Percentiles rank a stretch among this genome's conserved stretches.
Conservation (phyloP, 2,888 invertebrate species). For the Pecten maximus region DNA sequence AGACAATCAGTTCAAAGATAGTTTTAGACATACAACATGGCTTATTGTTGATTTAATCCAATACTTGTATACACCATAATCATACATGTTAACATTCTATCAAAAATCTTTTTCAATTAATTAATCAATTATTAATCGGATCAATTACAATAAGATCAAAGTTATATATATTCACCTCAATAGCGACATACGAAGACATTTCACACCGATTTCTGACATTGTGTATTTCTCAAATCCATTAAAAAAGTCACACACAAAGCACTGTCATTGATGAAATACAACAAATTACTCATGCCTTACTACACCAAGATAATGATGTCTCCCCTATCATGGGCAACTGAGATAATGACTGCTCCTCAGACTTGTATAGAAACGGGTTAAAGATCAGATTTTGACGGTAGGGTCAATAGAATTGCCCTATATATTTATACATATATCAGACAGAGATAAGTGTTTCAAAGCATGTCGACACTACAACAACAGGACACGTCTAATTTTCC, state of each 20-base stretch:
- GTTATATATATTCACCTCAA: background rate
- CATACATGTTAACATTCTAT: too few relatives aligned
- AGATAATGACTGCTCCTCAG: background rate
- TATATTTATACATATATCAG: too few relatives aligned
- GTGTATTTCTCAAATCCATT: conserved; percentile 20
- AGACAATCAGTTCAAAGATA: too few relatives aligned
- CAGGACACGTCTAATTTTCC: background rate
- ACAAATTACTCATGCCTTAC: background rate
- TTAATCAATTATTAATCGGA: too few relatives aligned
- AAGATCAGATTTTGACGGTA: background rate
- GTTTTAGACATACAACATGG: too few relatives aligned
- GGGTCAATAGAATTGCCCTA: background rate
- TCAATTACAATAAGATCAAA: too few relatives aligned
- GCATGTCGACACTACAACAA: background rate
- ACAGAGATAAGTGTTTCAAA: background rate
- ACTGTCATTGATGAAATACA: background rate
- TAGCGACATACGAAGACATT: background rate
- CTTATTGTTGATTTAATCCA: too few relatives aligned
- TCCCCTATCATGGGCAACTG: background rate
- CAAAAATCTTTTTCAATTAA: too few relatives aligned
- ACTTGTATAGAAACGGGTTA: background rate
- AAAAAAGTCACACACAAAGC: background rate
- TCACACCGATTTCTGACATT: conserved; percentile 5
- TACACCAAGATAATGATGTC: background rate
- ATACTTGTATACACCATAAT: too few relatives aligned